Evolutionary conservation across 2,888 invertebrate genomes (phyloP).

Genomic region (Hyppa rectilinea): DNA sequence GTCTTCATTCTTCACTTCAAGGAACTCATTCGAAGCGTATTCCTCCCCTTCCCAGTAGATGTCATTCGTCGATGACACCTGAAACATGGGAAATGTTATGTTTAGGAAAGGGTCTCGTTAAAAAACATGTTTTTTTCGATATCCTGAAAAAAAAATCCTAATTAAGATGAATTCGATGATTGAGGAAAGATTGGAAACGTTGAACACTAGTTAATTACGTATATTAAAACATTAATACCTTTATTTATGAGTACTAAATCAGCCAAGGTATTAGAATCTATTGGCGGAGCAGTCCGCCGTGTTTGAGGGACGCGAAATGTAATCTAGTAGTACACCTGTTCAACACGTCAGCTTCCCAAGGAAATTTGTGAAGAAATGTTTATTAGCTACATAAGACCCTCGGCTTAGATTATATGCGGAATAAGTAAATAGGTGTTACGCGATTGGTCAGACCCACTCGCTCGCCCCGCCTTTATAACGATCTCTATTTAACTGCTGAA

Average conservation of each 20-base stretch:
- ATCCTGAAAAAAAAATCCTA: not conserved
- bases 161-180: not conserved
- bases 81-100: slow-evolving; percentile 64
- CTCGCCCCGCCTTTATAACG: slow-evolving; percentile 84
- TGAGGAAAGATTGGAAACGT: not conserved
- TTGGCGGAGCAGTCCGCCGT: not conserved
- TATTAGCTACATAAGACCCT: slow-evolving; percentile 69
- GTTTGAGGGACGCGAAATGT: not conserved
- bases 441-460: slow-evolving; percentile 77
- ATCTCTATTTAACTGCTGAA: slow-evolving; percentile 79
- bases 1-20: slow-evolving; percentile 81
- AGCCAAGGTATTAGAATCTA: not conserved
- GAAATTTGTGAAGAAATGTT: slow-evolving; percentile 65
- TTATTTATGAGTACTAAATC: not conserved
- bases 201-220: too few relatives aligned
- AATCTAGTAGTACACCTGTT: not conserved
- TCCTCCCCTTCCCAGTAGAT: slow-evolving; percentile 86
- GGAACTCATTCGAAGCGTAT: slow-evolving; percentile 81
- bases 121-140: too few relatives aligned
- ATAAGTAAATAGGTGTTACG: slow-evolving; percentile 77
- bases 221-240: not conserved
- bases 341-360: slow-evolving; percentile 4
- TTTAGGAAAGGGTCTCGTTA: not conserved
- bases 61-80: slow-evolving; percentile 81
- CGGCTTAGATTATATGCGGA: slow-evolving; percentile 72